phyloP scores from a whole-genome alignment of 2,888 invertebrate genomes.

The Plutella xylostella region DNA sequence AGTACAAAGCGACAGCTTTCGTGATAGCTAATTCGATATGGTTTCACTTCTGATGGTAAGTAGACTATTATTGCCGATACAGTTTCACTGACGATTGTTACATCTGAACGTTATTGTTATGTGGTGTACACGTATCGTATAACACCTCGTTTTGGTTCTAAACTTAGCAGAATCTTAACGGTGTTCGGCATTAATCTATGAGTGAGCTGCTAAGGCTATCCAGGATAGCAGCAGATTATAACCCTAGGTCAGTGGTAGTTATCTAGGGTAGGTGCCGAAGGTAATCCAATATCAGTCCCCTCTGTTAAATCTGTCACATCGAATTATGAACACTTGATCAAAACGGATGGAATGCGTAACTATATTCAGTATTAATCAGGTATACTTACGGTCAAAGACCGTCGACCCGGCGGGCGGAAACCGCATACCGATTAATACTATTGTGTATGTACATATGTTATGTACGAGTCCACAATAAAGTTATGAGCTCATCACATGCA shows the following conservation, averaged over 20 bases:
- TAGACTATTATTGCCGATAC: conserved; percentile 22
- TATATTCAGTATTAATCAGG: neutral
- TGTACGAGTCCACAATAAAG: neutral
- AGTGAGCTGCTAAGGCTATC: too few species aligned
- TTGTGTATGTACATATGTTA: conserved; percentile 21
- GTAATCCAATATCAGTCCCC: neutral
- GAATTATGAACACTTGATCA: neutral
- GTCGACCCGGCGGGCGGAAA: conserved; percentile 34
- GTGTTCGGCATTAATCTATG: too few species aligned
- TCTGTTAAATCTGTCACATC: too few species aligned
- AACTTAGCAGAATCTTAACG: too few species aligned
- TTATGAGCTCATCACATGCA: too few species aligned
- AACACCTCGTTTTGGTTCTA: too few species aligned
- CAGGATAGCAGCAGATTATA: too few species aligned
- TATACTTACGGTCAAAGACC: conserved; percentile 30
- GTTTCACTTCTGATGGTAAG: conserved; percentile 61
- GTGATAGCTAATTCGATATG: conserved; percentile 56
- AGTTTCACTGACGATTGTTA: conserved; percentile 5
- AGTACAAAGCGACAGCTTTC: conserved; percentile 43
- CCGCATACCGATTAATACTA: conserved; percentile 25
- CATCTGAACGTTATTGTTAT: neutral
- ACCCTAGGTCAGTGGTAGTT: too few species aligned
- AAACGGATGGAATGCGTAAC: neutral
- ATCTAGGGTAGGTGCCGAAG: too few species aligned
- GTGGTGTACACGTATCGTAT: too few species aligned